Evolutionary conservation across 2,113 vertebrate genomes (phyloP).

Genomic region (Cnemophilus loriae): DNA sequence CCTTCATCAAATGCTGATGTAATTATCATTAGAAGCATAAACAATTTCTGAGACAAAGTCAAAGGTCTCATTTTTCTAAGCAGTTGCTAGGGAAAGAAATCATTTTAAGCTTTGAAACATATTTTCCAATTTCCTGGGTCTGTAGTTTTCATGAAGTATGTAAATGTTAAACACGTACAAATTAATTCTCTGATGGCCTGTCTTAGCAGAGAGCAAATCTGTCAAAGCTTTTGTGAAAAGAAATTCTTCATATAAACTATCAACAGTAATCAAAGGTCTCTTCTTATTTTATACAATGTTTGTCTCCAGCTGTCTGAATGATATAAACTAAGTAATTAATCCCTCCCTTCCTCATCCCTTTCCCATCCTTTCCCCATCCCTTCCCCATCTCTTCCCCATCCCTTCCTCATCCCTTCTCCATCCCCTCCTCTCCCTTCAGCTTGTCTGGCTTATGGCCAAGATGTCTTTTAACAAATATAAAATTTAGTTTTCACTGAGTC

Average conservation of each 20-base stretch:
- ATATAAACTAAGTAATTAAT: rapidly evolving
- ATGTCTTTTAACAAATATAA: not conserved
- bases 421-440: not conserved
- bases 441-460: not conserved
- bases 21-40: constrained; percentile 24
- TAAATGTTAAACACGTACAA: constrained; percentile 26
- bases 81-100: constrained; percentile 22
- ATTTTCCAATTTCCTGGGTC: constrained; percentile 11
- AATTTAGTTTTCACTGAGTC: not conserved
- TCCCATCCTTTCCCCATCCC: not conserved
- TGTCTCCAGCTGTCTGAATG: not conserved
- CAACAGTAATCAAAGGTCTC: not conserved
- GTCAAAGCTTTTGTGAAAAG: not conserved
- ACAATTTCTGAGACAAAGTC: constrained; percentile 23
- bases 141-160: not conserved
- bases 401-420: not conserved
- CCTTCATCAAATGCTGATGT: not conserved
- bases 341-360: not conserved
- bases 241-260: not conserved
- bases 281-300: not conserved
- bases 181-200: not conserved
- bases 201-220: not conserved
- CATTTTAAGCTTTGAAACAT: constrained; percentile 20
- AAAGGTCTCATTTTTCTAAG: constrained; percentile 24
- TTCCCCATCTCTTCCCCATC: not conserved